Evolutionary conservation across 2,113 vertebrate genomes (phyloP).

Genomic region (Limnothrissa miodon): DNA sequence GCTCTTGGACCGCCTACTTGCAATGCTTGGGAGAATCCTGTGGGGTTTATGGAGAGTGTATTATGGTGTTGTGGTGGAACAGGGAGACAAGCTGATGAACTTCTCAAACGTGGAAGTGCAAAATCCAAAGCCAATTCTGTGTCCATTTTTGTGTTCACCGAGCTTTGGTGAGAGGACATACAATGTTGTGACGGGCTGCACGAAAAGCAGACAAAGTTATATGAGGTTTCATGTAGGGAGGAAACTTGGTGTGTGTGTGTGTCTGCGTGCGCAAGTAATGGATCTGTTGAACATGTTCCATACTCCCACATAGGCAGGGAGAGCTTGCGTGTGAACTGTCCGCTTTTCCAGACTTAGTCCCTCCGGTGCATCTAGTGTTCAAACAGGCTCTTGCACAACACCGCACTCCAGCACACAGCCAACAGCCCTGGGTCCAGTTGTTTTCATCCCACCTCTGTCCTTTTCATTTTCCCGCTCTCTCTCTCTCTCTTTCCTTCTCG

Average conservation of each 20-base stretch:
- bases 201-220: neutral
- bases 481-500: neutral
- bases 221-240: neutral
- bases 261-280: neutral
- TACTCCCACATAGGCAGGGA: neutral
- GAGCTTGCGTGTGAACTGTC: constrained; percentile 1
- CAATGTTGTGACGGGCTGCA: neutral
- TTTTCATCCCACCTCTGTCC: neutral
- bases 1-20: constrained; percentile 23
- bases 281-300: constrained; percentile 1
- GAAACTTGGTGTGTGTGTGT: neutral
- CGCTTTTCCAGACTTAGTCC: neutral
- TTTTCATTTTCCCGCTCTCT: neutral
- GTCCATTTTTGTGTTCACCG: neutral
- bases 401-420: neutral
- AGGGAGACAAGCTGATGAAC: neutral
- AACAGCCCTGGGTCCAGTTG: neutral
- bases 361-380: neutral
- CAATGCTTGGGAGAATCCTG: neutral
- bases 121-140: neutral
- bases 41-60: constrained; percentile 3
- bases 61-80: neutral
- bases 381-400: neutral
- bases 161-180: neutral
- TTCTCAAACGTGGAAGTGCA: neutral